Conservation (phyloP, 2,113 vertebrate genomes). For the Cyanoderma ruficeps region DNA sequence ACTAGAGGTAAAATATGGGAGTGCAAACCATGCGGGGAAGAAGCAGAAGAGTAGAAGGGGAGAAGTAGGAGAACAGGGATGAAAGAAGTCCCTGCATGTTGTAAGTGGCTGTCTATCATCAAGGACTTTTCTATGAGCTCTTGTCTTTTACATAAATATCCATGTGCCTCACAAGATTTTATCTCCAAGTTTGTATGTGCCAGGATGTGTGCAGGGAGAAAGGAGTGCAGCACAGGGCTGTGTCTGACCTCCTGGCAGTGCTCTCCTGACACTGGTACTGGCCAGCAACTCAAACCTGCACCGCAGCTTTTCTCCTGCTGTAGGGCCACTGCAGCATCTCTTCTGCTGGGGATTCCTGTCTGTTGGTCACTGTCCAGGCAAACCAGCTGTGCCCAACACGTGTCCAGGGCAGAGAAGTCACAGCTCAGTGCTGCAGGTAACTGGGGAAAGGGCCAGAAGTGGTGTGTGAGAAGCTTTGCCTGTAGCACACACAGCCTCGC, state of each 20-base stretch:
- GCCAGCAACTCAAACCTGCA: neutral
- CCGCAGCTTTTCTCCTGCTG: neutral
- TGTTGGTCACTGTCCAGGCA: neutral
- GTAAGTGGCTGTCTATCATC: neutral
- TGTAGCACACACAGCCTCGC: neutral
- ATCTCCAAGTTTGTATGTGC: neutral
- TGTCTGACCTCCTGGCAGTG: neutral
- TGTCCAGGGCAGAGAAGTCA: neutral
- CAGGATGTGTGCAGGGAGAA: too few relatives aligned
- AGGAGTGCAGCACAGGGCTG: too few relatives aligned
- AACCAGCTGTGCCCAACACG: neutral
- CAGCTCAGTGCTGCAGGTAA: neutral
- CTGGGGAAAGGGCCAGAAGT: neutral
- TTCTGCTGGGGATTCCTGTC: neutral
- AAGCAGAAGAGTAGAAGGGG: neutral
- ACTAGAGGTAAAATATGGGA: neutral
- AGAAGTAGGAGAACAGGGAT: neutral
- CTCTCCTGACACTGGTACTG: neutral
- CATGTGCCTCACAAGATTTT: neutral
- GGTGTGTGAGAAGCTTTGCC: neutral
- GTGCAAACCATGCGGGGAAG: neutral
- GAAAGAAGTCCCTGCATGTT: neutral
- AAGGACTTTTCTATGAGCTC: neutral
- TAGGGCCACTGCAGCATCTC: neutral
- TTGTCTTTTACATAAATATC: neutral